Evolutionary conservation across 1,140 invertebrate genomes (phyloP).

Genomic region (Drosophila trapezifrons): DNA sequence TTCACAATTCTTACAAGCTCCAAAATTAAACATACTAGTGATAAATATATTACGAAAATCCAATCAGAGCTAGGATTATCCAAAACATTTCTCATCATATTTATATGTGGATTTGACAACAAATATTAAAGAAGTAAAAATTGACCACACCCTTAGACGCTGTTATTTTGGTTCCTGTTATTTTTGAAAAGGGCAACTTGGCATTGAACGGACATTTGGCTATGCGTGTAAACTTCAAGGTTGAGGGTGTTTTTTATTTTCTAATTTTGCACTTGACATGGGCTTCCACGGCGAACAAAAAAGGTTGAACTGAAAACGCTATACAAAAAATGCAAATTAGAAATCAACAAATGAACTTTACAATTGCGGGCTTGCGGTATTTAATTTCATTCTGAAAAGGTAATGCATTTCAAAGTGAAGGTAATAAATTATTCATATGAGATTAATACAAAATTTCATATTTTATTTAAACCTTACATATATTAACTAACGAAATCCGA

Average conservation of each 20-base stretch:
- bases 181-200: constrained; percentile 38
- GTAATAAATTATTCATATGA: constrained; percentile 15
- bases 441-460: background rate
- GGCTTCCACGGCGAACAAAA: background rate
- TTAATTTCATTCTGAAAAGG: background rate
- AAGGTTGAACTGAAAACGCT: constrained; percentile 32
- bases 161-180: background rate
- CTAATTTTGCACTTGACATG: constrained; percentile 16
- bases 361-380: background rate
- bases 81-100: background rate
- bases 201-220: constrained; percentile 16
- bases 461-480: background rate
- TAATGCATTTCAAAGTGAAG: background rate
- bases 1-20: no score
- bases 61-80: background rate
- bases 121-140: background rate
- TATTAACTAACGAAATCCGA: background rate
- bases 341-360: constrained; percentile 16
- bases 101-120: background rate
- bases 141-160: background rate
- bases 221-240: constrained; percentile 45
- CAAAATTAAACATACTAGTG: no score
- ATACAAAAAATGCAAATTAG: constrained; percentile 35
- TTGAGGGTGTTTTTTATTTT: constrained; percentile 17
- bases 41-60: background rate